A percentile compares a stretch with the other conserved stretches of the same genome.
Evolutionary conservation across 2,113 vertebrate genomes (phyloP).

Genomic region (Ageneiosus marmoratus): DNA sequence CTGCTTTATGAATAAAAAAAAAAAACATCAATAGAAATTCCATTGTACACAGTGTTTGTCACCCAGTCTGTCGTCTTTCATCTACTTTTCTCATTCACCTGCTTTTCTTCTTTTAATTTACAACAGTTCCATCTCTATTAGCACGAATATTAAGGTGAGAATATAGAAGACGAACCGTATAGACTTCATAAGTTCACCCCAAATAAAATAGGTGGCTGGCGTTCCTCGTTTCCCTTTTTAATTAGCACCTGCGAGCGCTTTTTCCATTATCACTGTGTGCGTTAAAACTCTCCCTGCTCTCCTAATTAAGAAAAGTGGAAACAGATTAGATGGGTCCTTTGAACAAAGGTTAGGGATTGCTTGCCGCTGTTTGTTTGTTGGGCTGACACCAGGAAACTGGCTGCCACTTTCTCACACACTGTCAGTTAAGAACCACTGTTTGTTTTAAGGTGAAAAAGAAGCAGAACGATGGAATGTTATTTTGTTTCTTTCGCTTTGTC

Average conservation of each 20-base stretch:
- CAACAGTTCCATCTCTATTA: not conserved
- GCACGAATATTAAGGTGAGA: constrained; percentile 22
- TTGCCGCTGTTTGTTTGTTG: constrained; percentile 68
- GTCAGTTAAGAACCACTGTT: constrained; percentile 63
- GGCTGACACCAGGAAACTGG: constrained; percentile 57
- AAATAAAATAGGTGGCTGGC: constrained; percentile 33
- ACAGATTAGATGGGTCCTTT: constrained; percentile 79
- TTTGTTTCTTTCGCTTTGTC: constrained; percentile 16
- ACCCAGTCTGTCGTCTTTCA: not conserved
- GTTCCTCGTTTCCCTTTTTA: constrained; percentile 67
- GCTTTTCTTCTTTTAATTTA: constrained; percentile 17
- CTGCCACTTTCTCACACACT: constrained; percentile 61
- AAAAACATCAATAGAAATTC: not conserved
- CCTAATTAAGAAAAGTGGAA: constrained; percentile 82
- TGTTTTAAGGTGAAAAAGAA: constrained; percentile 55
- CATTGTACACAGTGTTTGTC: not conserved
- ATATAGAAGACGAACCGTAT: constrained; percentile 6
- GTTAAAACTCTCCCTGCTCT: constrained; percentile 74
- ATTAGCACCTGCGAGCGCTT: constrained; percentile 78
- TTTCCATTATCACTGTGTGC: constrained; percentile 76
- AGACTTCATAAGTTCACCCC: constrained; percentile 29
- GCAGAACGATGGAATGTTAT: constrained; percentile 2
- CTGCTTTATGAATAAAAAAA: not conserved
- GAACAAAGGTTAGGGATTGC: constrained; percentile 79
- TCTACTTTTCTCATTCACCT: not conserved